Base-by-base conservation (phyloP, 2,888 invertebrate species). In the Sarcophaga subvicina region DNA sequence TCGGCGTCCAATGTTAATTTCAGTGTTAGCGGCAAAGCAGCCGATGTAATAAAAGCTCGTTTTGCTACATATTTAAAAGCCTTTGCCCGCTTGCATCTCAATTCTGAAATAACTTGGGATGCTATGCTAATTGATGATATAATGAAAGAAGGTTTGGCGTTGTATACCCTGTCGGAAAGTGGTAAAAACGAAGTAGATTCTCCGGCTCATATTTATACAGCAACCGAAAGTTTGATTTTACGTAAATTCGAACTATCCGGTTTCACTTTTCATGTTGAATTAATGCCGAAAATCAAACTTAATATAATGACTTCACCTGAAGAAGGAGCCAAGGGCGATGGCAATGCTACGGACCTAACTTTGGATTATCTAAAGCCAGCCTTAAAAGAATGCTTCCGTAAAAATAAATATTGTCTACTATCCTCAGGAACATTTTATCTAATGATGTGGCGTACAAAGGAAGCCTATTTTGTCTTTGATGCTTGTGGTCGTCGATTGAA, bases 391-490 rank as follows among this genome's bases (percentile, higher is more conserved):
- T 93, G 91, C 49, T 91, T 93, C 25, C 90, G 88, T 8, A 84
- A 89, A 2, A 80, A 83, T 17, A 90, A 90, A 47, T 90, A 90
- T 72, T 90, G 90, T 0, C 64, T 93, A 0, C 82, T 92, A 25
- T 90, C 86, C 27, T 86, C 92, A 0, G 88, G 87, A 0, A 76
- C 86, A n/a, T 90, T 89, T 83, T 93, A 93, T 88, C 67, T 90
- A n/a, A 72, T 93, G 25, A 89, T 93, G 4, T 93, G 93, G 93
- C 91, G 89, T 59, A 90, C 91, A 3, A 77, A 78, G 0, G 91
- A 90, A 3, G 88, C 90, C 2, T 93, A 90, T 88, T 91, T 93
- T 88, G 89, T 93, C 0, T 90, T 93, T 47, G 93, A 93, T 84
- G 88, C 91, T 60, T 91, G 91, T 83, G 93, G 93, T 0, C 89